Conservation (phyloP, 2,797 vertebrate genomes). For the Miichthys miiuy region DNA sequence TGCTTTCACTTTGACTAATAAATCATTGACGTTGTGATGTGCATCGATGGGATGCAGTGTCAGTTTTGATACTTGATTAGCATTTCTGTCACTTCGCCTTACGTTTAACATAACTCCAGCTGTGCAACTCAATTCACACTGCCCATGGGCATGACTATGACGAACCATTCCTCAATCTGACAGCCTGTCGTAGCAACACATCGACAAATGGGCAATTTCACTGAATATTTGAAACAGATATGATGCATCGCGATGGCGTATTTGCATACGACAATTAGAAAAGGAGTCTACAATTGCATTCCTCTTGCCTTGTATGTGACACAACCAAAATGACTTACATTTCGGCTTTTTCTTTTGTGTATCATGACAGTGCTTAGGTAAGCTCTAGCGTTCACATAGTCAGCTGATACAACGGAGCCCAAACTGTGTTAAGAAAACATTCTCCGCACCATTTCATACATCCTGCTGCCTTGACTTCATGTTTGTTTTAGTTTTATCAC, state of each 20-base stretch:
- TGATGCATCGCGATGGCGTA: background rate
- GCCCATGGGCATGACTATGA: slow-evolving; percentile 78
- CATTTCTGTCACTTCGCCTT: slow-evolving; percentile 83
- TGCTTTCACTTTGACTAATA: slow-evolving; percentile 80
- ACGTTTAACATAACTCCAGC: slow-evolving; percentile 86
- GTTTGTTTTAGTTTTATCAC: slow-evolving; percentile 22
- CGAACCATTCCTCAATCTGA: slow-evolving; percentile 77
- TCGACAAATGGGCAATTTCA: slow-evolving; percentile 65
- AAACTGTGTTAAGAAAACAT: slow-evolving; percentile 8
- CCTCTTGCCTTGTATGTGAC: too few species aligned
- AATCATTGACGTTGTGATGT: slow-evolving; percentile 78
- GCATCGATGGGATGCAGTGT: slow-evolving; percentile 76
- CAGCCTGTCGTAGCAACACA: slow-evolving; percentile 65
- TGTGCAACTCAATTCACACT: slow-evolving; percentile 77
- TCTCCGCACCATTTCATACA: slow-evolving; percentile 11
- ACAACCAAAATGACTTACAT: background rate
- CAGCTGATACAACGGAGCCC: background rate
- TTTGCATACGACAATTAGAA: slow-evolving; percentile 32
- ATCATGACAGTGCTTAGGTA: background rate
- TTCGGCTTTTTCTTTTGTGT: background rate
- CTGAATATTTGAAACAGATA: slow-evolving; percentile 58
- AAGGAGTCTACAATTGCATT: background rate
- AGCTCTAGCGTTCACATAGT: background rate
- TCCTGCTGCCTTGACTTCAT: background rate
- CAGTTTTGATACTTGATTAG: slow-evolving; percentile 83